A percentile compares a stretch with the other conserved stretches of the same genome.
Evolutionary conservation across 2,888 invertebrate species (phyloP).

Genomic region (Campoplex nolae): DNA sequence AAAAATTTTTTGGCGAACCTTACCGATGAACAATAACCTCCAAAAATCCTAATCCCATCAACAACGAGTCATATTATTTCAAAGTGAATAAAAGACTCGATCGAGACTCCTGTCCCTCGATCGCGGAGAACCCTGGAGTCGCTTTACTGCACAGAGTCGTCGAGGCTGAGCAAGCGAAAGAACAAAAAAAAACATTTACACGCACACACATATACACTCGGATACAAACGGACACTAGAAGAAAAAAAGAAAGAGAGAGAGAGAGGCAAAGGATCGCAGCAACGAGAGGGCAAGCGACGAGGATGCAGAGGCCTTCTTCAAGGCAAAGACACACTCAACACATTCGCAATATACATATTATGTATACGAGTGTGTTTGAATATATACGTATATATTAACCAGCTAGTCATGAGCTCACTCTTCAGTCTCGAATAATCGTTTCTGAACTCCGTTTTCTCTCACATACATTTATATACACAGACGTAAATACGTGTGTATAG

Average conservation of each 20-base stretch:
- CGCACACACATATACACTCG: not conserved
- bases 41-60: slow-evolving; percentile 3
- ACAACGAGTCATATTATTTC: not conserved
- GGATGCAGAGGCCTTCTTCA: slow-evolving; percentile 51
- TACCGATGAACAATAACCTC: not conserved
- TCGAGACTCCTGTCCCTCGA: slow-evolving; percentile 28
- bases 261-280: slow-evolving; percentile 41
- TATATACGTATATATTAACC: slow-evolving; percentile 31
- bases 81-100: slow-evolving; percentile 1
- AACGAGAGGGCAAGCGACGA: slow-evolving; percentile 41
- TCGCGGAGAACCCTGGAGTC: slow-evolving; percentile 40
- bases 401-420: slow-evolving; percentile 46
- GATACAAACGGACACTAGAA: not conserved
- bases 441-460: slow-evolving; percentile 32
- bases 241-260: not conserved
- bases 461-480: not conserved
- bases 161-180: slow-evolving; percentile 48
- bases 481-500: not conserved
- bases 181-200: not conserved
- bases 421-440: slow-evolving; percentile 63
- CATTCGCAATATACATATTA: not conserved
- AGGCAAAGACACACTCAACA: slow-evolving; percentile 48
- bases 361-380: not conserved
- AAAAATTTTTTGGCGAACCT: not conserved
- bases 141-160: slow-evolving; percentile 40